A percentile compares a stretch with the other conserved stretches of the same genome.
Conservation (phyloP, 1,140 invertebrate species). For the Tetragonula clypearis region DNA sequence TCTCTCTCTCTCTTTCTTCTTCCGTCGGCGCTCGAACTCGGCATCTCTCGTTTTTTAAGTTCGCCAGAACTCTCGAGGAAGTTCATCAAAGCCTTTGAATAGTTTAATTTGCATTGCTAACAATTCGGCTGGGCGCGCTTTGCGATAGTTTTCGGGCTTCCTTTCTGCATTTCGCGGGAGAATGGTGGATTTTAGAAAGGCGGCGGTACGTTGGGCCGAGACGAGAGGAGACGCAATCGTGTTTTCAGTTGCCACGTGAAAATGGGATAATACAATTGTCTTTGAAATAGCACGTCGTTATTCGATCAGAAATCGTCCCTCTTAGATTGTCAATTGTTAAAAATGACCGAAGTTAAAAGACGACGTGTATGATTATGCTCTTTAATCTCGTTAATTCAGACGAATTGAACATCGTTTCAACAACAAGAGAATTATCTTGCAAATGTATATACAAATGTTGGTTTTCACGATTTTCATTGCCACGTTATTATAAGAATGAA, state of each 20-base stretch:
- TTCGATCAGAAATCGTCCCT: neutral
- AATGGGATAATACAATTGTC: neutral
- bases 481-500: too few relatives aligned
- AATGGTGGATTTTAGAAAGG: slow-evolving; percentile 21
- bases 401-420: too few relatives aligned
- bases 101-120: slow-evolving; percentile 70
- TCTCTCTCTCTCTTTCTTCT: neutral
- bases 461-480: too few relatives aligned
- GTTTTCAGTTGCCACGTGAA: neutral
- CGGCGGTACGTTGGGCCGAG: too few relatives aligned
- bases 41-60: slow-evolving; percentile 19
- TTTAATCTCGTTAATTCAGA: too few relatives aligned
- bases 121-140: slow-evolving; percentile 55
- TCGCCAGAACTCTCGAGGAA: slow-evolving; percentile 60
- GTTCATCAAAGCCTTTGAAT: slow-evolving; percentile 67
- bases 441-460: too few relatives aligned
- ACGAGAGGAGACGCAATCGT: neutral
- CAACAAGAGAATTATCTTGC: too few relatives aligned
- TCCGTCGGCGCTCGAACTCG: neutral
- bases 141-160: slow-evolving; percentile 56
- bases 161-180: slow-evolving; percentile 37
- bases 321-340: neutral
- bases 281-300: neutral
- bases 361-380: too few relatives aligned
- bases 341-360: too few relatives aligned